Percentiles rank a stretch among this genome's conserved stretches.
Conservation (phyloP, 1,140 invertebrate species). For the Globodera ellingtonae region DNA sequence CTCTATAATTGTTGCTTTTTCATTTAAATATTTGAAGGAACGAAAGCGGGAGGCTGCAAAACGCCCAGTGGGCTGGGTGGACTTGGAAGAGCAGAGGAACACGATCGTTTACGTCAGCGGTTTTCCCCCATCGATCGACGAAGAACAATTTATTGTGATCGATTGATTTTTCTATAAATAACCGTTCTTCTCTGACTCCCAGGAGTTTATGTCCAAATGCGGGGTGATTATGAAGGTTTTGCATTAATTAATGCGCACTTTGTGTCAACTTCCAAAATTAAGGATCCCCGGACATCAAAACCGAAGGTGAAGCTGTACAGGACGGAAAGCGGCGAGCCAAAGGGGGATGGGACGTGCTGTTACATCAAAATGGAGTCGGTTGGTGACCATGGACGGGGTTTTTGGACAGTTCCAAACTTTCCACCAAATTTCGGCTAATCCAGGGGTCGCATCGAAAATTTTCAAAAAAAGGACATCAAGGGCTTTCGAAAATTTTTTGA, state of each 20-base stretch:
- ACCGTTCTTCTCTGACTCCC: conserved; percentile 30
- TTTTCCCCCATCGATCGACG: conserved; percentile 83
- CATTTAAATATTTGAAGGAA: conserved; percentile 7
- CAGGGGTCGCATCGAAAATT: no score
- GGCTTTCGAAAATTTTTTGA: no score
- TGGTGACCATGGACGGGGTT: conserved; percentile 62
- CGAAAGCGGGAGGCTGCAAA: conserved; percentile 31
- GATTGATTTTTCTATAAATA: conserved; percentile 19
- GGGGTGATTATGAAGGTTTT: conserved; percentile 52
- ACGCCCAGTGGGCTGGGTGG: conserved; percentile 78
- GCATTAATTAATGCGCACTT: background rate
- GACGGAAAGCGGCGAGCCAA: conserved; percentile 79
- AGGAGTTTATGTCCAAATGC: conserved; percentile 55
- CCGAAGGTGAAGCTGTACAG: conserved; percentile 93
- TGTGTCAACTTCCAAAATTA: background rate
- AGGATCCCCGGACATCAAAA: conserved; percentile 73
- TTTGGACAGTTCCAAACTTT: background rate
- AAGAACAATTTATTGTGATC: conserved; percentile 72
- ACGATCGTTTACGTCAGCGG: conserved; percentile 95
- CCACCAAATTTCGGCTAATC: background rate
- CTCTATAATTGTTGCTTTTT: background rate
- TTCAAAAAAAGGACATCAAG: no score
- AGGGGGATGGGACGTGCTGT: conserved; percentile 93
- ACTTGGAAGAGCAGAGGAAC: conserved; percentile 85
- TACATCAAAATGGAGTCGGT: conserved; percentile 81